Evolutionary conservation across 2,888 invertebrate genomes (phyloP), one percentile per base, ranked within the genome.

Genomic region (Chelonus formosanus): DNA sequence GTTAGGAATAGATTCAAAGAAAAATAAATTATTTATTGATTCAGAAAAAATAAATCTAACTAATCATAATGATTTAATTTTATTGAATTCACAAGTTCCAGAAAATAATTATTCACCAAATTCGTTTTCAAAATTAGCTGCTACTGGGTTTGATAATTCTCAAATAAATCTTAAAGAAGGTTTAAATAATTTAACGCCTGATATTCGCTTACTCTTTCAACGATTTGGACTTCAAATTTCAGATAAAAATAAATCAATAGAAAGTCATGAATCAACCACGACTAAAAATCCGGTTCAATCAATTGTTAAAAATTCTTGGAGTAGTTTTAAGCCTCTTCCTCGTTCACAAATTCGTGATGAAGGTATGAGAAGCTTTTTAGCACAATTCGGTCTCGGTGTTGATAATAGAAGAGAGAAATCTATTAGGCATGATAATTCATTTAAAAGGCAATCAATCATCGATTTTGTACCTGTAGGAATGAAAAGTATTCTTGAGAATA

Each of bases 361-460:
- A 34, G 85, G 84, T 34, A 86, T 86, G 84, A 81, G 78, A 59
- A 80, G 84, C n/a, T 85, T 86, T 53, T 69, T 86, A 45, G 83
- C 84, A 0, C 81, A 75, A 40, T 86, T 86, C 64, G 86, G 86
- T 2, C 76, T 86, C 1, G 80, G 85, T 0, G 64, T 74, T 4
- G 79, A 77, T 0, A 73, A 43, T 45, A 71, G 81, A 5, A 74
- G 66, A 4, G 72, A 76, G 35, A 83, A 84, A 61, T 70, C 82
- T 3, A 75, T 84, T 72, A 73, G 72, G n/a, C 2, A 45, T 3
- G 31, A 65, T 4, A 70, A 69, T 43, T 63, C 32, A 1, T 50
- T 55, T 4, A 43, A 67, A 4, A 7, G 32, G 2, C 72, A 73
- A 1, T 78, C 82, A 0, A 10, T 81, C 63, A 73, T 79, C 8